A percentile compares a stretch with the other conserved stretches of the same genome.
Conservation (phyloP, 1,140 invertebrate genomes). For the Drosophila melanica region DNA sequence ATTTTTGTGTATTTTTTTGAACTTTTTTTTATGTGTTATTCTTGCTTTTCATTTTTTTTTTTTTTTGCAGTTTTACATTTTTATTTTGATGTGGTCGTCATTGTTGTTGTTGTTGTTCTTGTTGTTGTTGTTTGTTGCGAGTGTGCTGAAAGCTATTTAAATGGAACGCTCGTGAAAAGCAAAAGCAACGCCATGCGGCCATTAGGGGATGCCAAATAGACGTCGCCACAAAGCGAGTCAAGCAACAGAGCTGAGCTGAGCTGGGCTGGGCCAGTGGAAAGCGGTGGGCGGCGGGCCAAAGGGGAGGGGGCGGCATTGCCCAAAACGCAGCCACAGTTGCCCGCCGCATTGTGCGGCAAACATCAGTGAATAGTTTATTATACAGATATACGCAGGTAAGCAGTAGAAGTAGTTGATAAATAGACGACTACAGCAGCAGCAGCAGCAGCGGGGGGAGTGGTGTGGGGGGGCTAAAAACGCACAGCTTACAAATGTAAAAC, state of each 20-base stretch:
- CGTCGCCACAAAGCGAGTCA: conserved; percentile 53
- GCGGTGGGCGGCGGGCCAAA: too few relatives aligned
- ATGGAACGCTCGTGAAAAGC: conserved; percentile 61
- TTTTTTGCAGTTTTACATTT: conserved; percentile 29
- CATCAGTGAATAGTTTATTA: conserved; percentile 72
- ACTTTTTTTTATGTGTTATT: background rate
- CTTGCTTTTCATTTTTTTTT: too few relatives aligned
- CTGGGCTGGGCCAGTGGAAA: background rate
- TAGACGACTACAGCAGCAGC: too few relatives aligned
- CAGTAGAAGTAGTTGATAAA: background rate
- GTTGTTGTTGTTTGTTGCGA: conserved; percentile 36
- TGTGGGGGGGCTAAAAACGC: background rate
- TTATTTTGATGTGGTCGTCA: conserved; percentile 66
- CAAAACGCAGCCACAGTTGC: conserved; percentile 1
- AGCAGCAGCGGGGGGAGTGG: background rate
- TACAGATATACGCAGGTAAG: conserved; percentile 14
- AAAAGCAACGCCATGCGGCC: conserved; percentile 67
- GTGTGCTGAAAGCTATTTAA: conserved; percentile 69
- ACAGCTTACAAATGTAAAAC: conserved; percentile 56
- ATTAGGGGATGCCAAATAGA: conserved; percentile 70
- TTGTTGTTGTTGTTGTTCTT: conserved; percentile 43
- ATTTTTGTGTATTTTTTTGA: conserved; percentile 17
- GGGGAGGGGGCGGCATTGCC: too few relatives aligned
- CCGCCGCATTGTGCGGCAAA: conserved; percentile 52
- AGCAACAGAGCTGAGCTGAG: conserved; percentile 22